Conservation (phyloP, 1,140 invertebrate genomes). For the Drosophila kepulauana region DNA sequence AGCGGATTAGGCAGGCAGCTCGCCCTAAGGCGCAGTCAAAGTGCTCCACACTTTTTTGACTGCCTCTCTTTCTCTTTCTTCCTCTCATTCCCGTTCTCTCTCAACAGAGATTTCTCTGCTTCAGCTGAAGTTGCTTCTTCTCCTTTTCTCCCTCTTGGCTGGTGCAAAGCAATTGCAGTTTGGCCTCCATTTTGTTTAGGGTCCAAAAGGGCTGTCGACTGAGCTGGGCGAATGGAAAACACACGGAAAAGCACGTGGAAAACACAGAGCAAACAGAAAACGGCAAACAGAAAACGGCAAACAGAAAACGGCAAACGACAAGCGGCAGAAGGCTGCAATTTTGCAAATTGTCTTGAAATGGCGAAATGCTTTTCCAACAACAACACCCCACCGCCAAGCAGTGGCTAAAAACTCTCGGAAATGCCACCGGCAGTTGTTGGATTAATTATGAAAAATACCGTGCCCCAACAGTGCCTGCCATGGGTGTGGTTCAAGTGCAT, state of each 20-base stretch:
- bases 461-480: constrained; percentile 2
- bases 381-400: constrained; percentile 42
- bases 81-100: no score
- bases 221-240: constrained; percentile 27
- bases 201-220: constrained; percentile 31
- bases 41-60: constrained; percentile 38
- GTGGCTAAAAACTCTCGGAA: constrained; percentile 66
- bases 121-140: neutral
- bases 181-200: constrained; percentile 50
- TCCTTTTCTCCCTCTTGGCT: neutral
- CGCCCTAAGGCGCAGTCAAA: constrained; percentile 45
- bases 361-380: constrained; percentile 59
- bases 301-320: no score
- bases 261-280: neutral
- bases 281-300: no score
- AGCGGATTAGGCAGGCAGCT: constrained; percentile 70
- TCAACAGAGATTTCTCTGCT: constrained; percentile 34
- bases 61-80: constrained; percentile 3
- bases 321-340: constrained; percentile 56
- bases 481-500: constrained; percentile 35
- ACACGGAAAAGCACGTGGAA: constrained; percentile 30
- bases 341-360: constrained; percentile 79
- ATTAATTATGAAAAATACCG: constrained; percentile 80
- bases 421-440: constrained; percentile 76
- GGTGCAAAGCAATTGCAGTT: constrained; percentile 47